Evolutionary conservation across 2,113 vertebrate genomes (phyloP).

Genomic region (Gasterosteus nipponicus): DNA sequence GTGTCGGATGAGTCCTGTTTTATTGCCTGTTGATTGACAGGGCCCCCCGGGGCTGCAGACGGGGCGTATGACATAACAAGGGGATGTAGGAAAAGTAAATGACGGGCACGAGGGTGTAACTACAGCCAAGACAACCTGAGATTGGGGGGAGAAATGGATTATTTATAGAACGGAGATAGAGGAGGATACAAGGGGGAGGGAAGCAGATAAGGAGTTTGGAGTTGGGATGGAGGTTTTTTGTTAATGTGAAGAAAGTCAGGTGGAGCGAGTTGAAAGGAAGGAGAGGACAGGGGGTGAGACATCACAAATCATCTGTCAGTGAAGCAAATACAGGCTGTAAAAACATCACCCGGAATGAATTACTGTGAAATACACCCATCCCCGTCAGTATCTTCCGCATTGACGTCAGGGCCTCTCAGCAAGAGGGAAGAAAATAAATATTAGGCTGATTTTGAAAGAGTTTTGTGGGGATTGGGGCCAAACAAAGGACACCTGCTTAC

Average conservation of each 20-base stretch:
- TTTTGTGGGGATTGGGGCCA: slow-evolving; percentile 59
- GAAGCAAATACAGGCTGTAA: slow-evolving; percentile 47
- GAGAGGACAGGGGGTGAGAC: slow-evolving; percentile 3
- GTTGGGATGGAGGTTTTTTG: slow-evolving; percentile 20
- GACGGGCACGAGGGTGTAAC: slow-evolving; percentile 35
- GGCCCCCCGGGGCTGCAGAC: slow-evolving; percentile 53
- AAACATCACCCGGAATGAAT: slow-evolving; percentile 37
- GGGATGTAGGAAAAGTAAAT: slow-evolving; percentile 38
- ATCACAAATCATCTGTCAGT: slow-evolving; percentile 48
- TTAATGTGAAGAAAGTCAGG: slow-evolving; percentile 25
- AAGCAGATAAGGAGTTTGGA: slow-evolving; percentile 42
- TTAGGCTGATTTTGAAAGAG: slow-evolving; percentile 55
- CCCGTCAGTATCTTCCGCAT: slow-evolving; percentile 28
- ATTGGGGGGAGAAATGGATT: neutral
- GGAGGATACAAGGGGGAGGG: slow-evolving; percentile 26
- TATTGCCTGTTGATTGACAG: slow-evolving; percentile 59
- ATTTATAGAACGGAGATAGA: slow-evolving; percentile 32
- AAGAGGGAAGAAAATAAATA: slow-evolving; percentile 59
- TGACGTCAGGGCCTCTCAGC: slow-evolving; percentile 65
- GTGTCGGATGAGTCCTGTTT: slow-evolving; percentile 49
- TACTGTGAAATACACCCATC: slow-evolving; percentile 38
- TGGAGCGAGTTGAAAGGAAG: slow-evolving; percentile 14
- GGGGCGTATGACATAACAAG: slow-evolving; percentile 59
- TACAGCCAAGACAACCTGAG: slow-evolving; percentile 35
- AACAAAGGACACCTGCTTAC: slow-evolving; percentile 71